phyloP scores from a whole-genome alignment of 2,113 vertebrate species.

The Podiceps cristatus region DNA sequence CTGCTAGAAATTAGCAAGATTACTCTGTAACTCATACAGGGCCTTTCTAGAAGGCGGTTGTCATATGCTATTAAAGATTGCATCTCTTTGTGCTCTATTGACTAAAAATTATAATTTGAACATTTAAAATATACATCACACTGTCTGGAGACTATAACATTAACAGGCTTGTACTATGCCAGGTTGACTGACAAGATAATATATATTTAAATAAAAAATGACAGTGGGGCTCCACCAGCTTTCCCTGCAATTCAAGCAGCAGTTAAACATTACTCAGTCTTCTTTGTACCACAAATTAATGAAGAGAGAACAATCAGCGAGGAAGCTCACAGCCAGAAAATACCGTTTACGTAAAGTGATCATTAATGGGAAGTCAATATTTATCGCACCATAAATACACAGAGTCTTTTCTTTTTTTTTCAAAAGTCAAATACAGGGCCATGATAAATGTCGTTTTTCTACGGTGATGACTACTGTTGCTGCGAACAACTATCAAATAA shows the following conservation, averaged over 20 bases:
- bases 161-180: neutral
- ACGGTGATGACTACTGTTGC: neutral
- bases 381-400: neutral
- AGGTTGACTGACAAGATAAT: constrained; percentile 27
- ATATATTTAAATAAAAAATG: constrained; percentile 40
- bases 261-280: constrained; percentile 24
- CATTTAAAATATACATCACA: constrained; percentile 2
- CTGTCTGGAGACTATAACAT: neutral
- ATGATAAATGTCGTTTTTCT: neutral
- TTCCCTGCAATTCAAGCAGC: neutral
- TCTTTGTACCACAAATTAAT: constrained; percentile 22
- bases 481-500: constrained; percentile 39
- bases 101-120: constrained; percentile 28
- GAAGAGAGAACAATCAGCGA: neutral
- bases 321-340: neutral
- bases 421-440: neutral
- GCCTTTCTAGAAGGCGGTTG: neutral
- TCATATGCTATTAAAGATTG: neutral
- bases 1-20: neutral
- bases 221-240: neutral
- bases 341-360: neutral
- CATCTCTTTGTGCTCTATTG: neutral
- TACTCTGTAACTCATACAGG: neutral
- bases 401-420: neutral
- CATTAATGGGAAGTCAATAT: constrained; percentile 4